Percentiles rank a stretch among this genome's conserved stretches.
Evolutionary conservation across 1,140 invertebrate species (phyloP).

Genomic region (Antheraea pernyi): DNA sequence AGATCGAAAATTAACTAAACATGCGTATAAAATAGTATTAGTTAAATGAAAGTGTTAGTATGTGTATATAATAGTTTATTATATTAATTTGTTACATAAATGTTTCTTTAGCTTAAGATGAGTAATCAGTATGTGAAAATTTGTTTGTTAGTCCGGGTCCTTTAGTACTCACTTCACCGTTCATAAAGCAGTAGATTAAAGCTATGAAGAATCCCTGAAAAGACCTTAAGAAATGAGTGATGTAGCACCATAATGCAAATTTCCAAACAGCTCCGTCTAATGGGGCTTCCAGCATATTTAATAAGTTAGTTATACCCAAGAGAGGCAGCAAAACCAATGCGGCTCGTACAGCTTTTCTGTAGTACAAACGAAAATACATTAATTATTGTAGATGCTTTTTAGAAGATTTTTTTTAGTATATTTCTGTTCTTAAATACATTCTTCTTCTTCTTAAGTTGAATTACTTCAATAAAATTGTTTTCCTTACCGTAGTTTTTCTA

Average conservation of each 20-base stretch:
- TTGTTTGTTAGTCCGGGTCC: too few relatives aligned
- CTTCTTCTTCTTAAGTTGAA: neutral
- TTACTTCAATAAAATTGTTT: neutral
- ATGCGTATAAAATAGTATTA: too few relatives aligned
- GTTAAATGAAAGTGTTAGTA: too few relatives aligned
- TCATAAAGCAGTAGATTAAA: conserved; percentile 92
- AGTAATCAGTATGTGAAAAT: too few relatives aligned
- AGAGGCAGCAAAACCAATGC: conserved; percentile 89
- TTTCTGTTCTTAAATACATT: neutral
- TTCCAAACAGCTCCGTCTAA: conserved; percentile 82
- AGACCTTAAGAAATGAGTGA: conserved; percentile 88
- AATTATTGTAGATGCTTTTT: neutral
- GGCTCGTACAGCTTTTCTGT: conserved; percentile 89
- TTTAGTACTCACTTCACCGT: conserved; percentile 86
- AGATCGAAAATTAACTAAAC: too few relatives aligned
- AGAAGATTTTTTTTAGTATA: neutral
- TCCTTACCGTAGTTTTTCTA: conserved; percentile 14
- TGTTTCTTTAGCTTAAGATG: too few relatives aligned
- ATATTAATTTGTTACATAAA: too few relatives aligned
- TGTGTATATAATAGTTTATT: too few relatives aligned
- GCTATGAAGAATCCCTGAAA: conserved; percentile 94
- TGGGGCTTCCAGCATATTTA: conserved; percentile 86
- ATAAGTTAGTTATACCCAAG: conserved; percentile 89
- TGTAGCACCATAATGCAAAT: conserved; percentile 91
- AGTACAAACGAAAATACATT: conserved; percentile 6